Base-by-base conservation (phyloP, 37 sponge, comb jelly and placozoan species). In the Mnemiopsis leidyi region DNA sequence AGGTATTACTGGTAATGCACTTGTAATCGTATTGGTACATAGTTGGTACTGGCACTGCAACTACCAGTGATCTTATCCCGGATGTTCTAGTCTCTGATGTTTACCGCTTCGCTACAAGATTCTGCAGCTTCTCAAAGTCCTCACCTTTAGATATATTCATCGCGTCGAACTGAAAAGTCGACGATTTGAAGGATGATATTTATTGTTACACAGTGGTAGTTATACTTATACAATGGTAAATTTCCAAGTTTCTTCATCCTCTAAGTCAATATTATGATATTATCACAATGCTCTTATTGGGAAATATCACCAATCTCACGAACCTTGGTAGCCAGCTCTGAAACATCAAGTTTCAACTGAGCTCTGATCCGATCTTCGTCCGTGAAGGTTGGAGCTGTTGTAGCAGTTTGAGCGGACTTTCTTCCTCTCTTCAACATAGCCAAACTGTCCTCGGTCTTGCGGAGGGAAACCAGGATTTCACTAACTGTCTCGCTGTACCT, bases 331-430 rank as follows among this genome's bases (percentile, higher is more conserved):
- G 36, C 26, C 33, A 93, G 96, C 2, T 93, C 93, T 40, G 95
- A 95, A 25, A 97, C 94, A 92, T 98, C 99, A 3, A 97, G 92
- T 24, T 93, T 93, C 23, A 98, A 71, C 69, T 98, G 99, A 0
- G 97, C 94, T 24, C 99, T 93, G 33, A 98, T 98, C 94, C 97
- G 97, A 90, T 97, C 95, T 69, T 98, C 99, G 93, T 98, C 99
- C 36, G 95, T 95, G 25, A n/a, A 36, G 33, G 34, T 18, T 18
- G 69, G 26, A 23, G 93, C 36, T 2, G 93, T 23, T 1, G 71
- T 38, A 13, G 28, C 20, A 13, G 34, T n/a, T 23, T 85, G 90
- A 1, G 90, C 24, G 0, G 61, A 38, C 25, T 33, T 38, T 18
- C 90, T 39, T 39, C 90, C 92, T 28, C 92, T 93, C 83, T 97